These are phyloP conservation scores for Anomalospiza imberbis DNA, from an alignment of 2,797 vertebrate species.

Conservation along the genomic window DNA sequence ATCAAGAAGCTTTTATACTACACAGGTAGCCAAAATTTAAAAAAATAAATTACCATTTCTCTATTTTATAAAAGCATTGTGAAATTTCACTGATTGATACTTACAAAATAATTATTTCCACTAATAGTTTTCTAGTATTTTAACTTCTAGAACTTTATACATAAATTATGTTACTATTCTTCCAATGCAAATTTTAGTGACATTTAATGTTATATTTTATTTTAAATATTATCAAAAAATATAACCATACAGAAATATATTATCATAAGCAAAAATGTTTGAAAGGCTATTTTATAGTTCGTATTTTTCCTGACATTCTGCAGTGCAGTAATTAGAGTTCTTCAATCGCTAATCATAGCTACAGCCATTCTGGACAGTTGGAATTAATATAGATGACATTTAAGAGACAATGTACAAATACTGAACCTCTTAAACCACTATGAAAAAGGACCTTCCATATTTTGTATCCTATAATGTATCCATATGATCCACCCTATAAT, in stretches of 20 bases:
- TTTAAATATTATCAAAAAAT: background rate
- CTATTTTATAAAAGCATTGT: background rate
- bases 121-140: background rate
- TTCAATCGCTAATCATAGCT: background rate
- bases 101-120: background rate
- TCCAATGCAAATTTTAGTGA: background rate
- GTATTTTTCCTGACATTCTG: background rate
- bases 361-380: background rate
- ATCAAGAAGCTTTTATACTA: background rate
- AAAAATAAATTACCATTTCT: background rate
- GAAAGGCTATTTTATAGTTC: background rate
- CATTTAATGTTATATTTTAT: background rate
- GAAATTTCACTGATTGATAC: background rate
- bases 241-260: fast-evolving
- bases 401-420: background rate
- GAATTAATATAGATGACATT: background rate
- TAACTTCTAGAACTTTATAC: background rate
- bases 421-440: background rate
- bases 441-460: background rate
- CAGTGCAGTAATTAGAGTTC: background rate
- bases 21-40: background rate
- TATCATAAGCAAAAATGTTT: background rate
- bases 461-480: background rate
- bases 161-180: background rate
- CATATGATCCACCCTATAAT: background rate